These are phyloP conservation scores for Chironomus riparius DNA, from an alignment of 2,888 invertebrate species.

Conservation along the genomic window DNA sequence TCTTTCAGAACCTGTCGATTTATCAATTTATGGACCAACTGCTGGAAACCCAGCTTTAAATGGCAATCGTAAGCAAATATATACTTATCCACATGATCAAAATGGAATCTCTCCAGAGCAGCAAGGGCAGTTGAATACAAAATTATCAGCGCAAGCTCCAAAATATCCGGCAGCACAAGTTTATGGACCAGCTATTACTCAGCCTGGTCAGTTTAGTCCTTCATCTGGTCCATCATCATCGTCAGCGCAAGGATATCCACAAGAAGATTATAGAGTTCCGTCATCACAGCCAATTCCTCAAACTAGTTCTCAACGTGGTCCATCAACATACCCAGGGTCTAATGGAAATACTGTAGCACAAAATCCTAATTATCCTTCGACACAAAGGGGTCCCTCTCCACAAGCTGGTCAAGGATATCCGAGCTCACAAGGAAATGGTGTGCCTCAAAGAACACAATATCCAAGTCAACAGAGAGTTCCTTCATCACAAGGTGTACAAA, in stretches of 20 bases:
- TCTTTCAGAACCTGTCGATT: conserved; percentile 20
- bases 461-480: neutral
- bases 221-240: neutral
- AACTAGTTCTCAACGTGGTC: neutral
- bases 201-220: neutral
- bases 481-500: neutral
- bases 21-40: neutral
- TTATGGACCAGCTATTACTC: neutral
- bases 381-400: neutral
- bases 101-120: neutral
- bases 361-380: neutral
- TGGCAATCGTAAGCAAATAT: conserved; percentile 8
- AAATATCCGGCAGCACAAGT: conserved; percentile 1
- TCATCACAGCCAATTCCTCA: neutral
- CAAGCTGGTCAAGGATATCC: neutral
- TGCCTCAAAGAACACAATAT: neutral
- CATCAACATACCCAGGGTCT: neutral
- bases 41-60: neutral
- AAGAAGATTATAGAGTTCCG: neutral
- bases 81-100: conserved; percentile 15
- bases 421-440: neutral
- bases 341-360: neutral
- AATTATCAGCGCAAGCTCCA: neutral
- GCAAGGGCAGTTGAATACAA: neutral
- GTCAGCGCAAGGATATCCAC: neutral